Evolutionary conservation across 2,888 invertebrate genomes (phyloP).

Genomic region (Syrista parreyssii): DNA sequence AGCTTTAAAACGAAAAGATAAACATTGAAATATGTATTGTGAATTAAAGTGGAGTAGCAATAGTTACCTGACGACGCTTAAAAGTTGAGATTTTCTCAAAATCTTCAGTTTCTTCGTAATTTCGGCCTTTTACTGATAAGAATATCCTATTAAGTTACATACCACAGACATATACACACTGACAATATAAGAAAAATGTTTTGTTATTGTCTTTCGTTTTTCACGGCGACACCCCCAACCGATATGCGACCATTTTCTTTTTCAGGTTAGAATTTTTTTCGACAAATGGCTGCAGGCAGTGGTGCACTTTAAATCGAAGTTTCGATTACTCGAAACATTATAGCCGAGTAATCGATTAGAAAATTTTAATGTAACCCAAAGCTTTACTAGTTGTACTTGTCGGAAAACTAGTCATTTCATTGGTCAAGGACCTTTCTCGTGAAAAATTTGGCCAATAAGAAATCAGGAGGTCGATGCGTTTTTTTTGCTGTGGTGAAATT

Average conservation of each 20-base stretch:
- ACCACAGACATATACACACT: conserved; percentile 26
- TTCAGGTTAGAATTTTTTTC: conserved; percentile 39
- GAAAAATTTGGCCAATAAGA: no score
- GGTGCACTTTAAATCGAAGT: conserved; percentile 20
- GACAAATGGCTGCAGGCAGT: conserved; percentile 36
- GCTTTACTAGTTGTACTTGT: not conserved
- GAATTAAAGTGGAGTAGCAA: conserved; percentile 10
- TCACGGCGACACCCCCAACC: conserved; percentile 48
- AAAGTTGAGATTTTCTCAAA: not conserved
- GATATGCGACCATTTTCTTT: conserved; percentile 52
- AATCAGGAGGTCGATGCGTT: no score
- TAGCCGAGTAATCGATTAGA: not conserved
- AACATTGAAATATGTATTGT: not conserved
- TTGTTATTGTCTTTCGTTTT: conserved; percentile 41
- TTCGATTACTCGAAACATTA: conserved; percentile 2
- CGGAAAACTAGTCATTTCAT: no score
- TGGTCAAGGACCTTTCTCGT: no score
- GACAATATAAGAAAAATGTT: conserved; percentile 28
- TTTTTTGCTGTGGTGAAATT: no score
- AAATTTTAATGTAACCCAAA: not conserved
- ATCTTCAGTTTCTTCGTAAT: not conserved
- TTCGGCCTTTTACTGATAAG: not conserved
- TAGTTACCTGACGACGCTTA: conserved; percentile 32
- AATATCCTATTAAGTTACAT: conserved; percentile 6
- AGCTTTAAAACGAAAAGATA: conserved; percentile 21